These are phyloP conservation scores for Macrophya alboannulata DNA, from an alignment of 2,888 invertebrate genomes.

Conservation along the genomic window DNA sequence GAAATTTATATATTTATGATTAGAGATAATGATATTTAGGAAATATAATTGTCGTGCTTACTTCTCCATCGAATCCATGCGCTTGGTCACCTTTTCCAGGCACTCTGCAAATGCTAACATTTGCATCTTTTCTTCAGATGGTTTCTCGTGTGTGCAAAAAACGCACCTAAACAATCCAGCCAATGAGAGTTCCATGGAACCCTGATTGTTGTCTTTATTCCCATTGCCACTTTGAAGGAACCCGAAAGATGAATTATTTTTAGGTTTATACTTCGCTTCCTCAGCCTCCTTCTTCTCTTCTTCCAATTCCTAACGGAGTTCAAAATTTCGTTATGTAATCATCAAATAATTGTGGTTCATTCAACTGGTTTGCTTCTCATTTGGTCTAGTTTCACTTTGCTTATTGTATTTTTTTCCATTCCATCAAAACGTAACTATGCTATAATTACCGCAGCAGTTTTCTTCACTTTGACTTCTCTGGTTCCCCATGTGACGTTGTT, in stretches of 20 bases:
- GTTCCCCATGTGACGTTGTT: slow-evolving; percentile 98
- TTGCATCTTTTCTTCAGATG: slow-evolving; percentile 79
- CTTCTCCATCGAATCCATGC: slow-evolving; percentile 80
- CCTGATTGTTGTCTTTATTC: slow-evolving; percentile 74
- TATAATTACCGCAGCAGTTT: slow-evolving; percentile 44
- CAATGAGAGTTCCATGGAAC: slow-evolving; percentile 81
- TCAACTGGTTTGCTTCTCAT: background rate
- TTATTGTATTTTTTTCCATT: slow-evolving; percentile 22
- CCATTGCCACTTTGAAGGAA: slow-evolving; percentile 71
- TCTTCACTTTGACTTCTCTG: slow-evolving; percentile 83
- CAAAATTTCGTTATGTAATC: background rate
- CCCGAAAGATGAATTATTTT: slow-evolving; percentile 77
- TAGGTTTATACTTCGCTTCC: slow-evolving; percentile 76
- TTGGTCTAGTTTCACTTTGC: background rate
- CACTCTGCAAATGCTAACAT: slow-evolving; percentile 79
- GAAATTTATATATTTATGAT: background rate
- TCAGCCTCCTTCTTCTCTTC: slow-evolving; percentile 79
- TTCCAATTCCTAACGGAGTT: slow-evolving; percentile 76
- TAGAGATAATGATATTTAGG: background rate
- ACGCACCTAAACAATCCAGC: slow-evolving; percentile 82
- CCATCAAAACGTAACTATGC: background rate
- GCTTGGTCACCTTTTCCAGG: slow-evolving; percentile 78
- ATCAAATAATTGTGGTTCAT: background rate
- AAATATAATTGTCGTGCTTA: slow-evolving; percentile 59
- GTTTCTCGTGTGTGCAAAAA: slow-evolving; percentile 81